phyloP scores from a whole-genome alignment of 2,797 vertebrate genomes.

The Sebastes reedi region DNA sequence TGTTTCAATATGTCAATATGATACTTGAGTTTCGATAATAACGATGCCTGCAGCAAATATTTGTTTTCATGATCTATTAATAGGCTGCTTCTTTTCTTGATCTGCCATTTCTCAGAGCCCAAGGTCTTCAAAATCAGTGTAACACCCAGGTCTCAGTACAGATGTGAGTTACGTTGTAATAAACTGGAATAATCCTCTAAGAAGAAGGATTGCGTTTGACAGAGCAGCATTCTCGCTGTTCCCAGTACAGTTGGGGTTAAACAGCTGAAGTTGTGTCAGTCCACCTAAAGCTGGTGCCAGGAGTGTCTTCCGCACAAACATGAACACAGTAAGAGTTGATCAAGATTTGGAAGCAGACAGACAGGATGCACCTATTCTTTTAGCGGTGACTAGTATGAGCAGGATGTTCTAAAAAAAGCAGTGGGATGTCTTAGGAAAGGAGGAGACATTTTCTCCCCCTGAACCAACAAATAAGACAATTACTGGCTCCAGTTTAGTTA shows the following conservation, averaged over 20 bases:
- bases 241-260: not conserved
- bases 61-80: not conserved
- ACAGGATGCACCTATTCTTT: conserved; percentile 66
- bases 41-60: not conserved
- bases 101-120: not conserved
- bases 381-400: conserved; percentile 25
- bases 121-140: not conserved
- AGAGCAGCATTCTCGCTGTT: not conserved
- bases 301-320: not conserved
- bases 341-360: conserved; percentile 22
- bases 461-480: conserved; percentile 31
- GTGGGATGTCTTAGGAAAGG: conserved; percentile 31
- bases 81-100: not conserved
- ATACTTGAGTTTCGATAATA: not conserved
- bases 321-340: conserved; percentile 16
- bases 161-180: not conserved
- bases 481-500: not conserved
- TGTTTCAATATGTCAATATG: not conserved
- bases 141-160: not conserved
- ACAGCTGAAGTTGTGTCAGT: not conserved
- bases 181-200: not conserved
- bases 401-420: conserved; percentile 67
- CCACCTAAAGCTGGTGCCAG: not conserved
- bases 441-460: conserved; percentile 1
- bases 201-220: not conserved